Evolutionary conservation across 2,888 invertebrate genomes (phyloP).

Genomic region (Scrobipalpa atriplicella): DNA sequence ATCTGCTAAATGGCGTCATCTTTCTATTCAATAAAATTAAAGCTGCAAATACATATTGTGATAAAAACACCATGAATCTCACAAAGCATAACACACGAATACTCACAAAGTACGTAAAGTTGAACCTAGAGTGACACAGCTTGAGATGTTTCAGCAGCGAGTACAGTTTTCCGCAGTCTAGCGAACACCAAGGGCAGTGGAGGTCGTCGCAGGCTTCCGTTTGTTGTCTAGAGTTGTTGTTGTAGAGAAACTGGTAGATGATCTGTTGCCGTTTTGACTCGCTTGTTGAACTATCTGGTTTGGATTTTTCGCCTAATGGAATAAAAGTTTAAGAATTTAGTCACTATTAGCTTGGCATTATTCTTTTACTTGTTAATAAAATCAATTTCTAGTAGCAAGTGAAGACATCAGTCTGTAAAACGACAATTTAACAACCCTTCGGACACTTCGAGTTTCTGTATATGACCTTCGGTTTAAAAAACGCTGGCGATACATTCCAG

Average conservation of each 20-base stretch:
- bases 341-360: not conserved
- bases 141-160: constrained; percentile 96
- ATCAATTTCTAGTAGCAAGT: too few species aligned
- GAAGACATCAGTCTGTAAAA: too few species aligned
- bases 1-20: too few species aligned
- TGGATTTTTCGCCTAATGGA: constrained; percentile 59
- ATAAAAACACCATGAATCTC: not conserved
- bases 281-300: constrained; percentile 50
- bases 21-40: too few species aligned
- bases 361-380: not conserved
- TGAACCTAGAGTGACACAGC: constrained; percentile 95
- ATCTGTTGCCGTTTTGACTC: constrained; percentile 86
- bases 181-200: constrained; percentile 97
- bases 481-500: too few species aligned
- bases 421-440: too few species aligned
- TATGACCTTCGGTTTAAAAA: too few species aligned
- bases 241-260: constrained; percentile 97
- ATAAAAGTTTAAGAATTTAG: not conserved
- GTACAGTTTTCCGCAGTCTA: constrained; percentile 94
- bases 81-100: too few species aligned
- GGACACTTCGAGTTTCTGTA: too few species aligned
- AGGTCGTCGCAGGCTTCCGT: constrained; percentile 97
- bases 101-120: constrained; percentile 94
- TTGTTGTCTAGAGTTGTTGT: constrained; percentile 96
- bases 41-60: too few species aligned